Base-by-base conservation (phyloP, 2,797 vertebrate genomes). In the Lates japonicus region DNA sequence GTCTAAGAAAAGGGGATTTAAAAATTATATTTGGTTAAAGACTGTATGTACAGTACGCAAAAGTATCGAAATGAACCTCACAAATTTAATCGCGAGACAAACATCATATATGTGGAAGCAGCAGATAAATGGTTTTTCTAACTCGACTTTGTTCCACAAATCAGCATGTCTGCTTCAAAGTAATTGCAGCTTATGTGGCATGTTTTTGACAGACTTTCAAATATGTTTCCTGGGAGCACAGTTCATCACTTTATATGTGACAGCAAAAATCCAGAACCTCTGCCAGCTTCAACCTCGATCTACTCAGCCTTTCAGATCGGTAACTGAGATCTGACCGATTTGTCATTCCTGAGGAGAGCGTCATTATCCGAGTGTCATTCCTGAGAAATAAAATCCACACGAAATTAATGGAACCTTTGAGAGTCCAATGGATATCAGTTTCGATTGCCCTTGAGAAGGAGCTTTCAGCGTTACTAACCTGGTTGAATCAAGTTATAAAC, bases 1-100 rank as follows among this genome's bases (percentile, higher is more conserved):
- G 93, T 99, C 98, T 99, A 33, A 46, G 48, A 29, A 66, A 62
- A 70, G 1, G 19, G 19, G 9, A 25, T 37, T 68, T 17, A 14
- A 31, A 70, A 48, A 69, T 10, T 7, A 33, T 0, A 54, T 35
- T 59, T 19, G 62, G 20, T 77, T 41, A 73, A 72, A 1, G 2
- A 61, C 13, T 66, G 20, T 37, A 66, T 16, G 39, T 7, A 4
- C 17, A 58, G 46, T 25, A 42, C 37, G 42, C 33, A 19, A 41
- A 57, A 62, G 3, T 0, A 6, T 44, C n/a, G 13, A 58, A 25
- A 54, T n/a, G 64, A 52, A 55, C 5, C 9, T n/a, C 5, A 60
- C n/a, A 33, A 0, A 65, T 72, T 29, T 46, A 46, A 70, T 55
- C 54, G 25, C 1, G 0, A 44, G 65, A 22, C 58, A 62, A 58